phyloP scores from a whole-genome alignment of 1,140 invertebrate genomes.

The Drosophila trapezifrons region DNA sequence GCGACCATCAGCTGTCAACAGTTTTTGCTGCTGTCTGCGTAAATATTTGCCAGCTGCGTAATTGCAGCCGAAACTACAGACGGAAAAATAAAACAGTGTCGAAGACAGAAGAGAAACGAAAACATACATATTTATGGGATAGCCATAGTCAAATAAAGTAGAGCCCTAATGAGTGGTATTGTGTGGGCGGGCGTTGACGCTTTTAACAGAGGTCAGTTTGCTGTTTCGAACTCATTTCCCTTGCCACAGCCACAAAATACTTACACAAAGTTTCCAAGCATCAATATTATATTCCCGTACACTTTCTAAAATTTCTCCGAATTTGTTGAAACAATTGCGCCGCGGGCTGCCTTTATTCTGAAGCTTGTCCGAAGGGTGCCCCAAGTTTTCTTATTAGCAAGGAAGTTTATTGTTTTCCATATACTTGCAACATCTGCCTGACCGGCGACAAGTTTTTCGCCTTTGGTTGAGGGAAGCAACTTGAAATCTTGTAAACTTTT shows the following conservation, averaged over 20 bases:
- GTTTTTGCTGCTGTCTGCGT: constrained; percentile 51
- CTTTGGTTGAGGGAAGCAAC: constrained; percentile 10
- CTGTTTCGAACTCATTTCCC: constrained; percentile 13
- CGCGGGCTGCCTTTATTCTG: neutral
- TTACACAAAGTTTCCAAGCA: neutral
- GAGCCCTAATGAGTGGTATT: constrained; percentile 44
- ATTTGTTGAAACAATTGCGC: constrained; percentile 21
- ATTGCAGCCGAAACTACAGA: constrained; percentile 49
- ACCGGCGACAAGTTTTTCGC: constrained; percentile 30
- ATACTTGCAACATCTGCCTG: constrained; percentile 26
- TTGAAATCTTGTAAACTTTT: constrained; percentile 35
- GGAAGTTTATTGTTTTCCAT: constrained; percentile 35
- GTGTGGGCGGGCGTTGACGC: constrained; percentile 35
- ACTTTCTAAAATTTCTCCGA: constrained; percentile 12
- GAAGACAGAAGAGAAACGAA: constrained; percentile 14
- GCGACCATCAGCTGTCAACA: constrained; percentile 57
- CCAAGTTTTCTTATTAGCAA: constrained; percentile 36
- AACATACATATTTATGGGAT: constrained; percentile 16
- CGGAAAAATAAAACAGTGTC: constrained; percentile 17
- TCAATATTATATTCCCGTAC: constrained; percentile 9
- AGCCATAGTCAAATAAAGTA: constrained; percentile 34
- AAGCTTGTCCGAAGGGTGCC: constrained; percentile 3
- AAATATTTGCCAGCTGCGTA: constrained; percentile 63
- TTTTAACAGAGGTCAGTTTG: constrained; percentile 29
- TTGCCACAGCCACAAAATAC: neutral